phyloP scores from a whole-genome alignment of 2,113 vertebrate genomes.

The Sinocyclocheilus rhinocerous region DNA sequence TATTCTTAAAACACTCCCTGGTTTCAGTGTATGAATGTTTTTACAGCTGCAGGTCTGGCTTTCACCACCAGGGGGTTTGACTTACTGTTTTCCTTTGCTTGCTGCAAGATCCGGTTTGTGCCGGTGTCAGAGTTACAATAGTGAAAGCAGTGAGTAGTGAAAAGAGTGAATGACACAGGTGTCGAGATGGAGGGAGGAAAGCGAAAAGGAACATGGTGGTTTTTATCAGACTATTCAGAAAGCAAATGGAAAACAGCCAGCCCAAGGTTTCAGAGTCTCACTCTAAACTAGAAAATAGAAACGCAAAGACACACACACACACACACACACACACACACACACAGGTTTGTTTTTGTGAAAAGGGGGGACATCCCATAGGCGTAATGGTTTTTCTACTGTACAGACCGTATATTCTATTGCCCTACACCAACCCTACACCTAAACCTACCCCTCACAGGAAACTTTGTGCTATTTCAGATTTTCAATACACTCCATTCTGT shows the following conservation, averaged over 20 bases:
- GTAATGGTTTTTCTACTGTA: too few relatives aligned
- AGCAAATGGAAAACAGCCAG: background rate
- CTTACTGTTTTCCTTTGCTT: constrained; percentile 48
- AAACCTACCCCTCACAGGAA: too few relatives aligned
- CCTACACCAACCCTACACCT: too few relatives aligned
- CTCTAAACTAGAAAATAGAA: too few relatives aligned
- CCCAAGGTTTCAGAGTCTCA: background rate
- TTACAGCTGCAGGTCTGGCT: constrained; percentile 59
- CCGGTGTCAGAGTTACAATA: constrained; percentile 49
- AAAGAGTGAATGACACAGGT: constrained; percentile 55
- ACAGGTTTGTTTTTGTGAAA: too few relatives aligned
- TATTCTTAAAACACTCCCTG: background rate
- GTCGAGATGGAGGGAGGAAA: background rate
- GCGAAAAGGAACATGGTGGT: background rate
- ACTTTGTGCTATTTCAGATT: too few relatives aligned
- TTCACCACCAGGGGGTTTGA: constrained; percentile 56
- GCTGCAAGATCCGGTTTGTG: constrained; percentile 63
- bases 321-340: too few relatives aligned
- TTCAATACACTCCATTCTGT: too few relatives aligned
- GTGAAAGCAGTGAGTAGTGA: constrained; percentile 10
- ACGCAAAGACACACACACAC: too few relatives aligned
- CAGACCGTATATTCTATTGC: too few relatives aligned
- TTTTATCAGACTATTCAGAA: background rate
- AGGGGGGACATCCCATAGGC: too few relatives aligned
- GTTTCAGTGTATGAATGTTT: constrained; percentile 33